Percentiles rank a stretch among this genome's conserved stretches.
Conservation (phyloP, 2,113 vertebrate species). For the Hippoglossus stenolepis region DNA sequence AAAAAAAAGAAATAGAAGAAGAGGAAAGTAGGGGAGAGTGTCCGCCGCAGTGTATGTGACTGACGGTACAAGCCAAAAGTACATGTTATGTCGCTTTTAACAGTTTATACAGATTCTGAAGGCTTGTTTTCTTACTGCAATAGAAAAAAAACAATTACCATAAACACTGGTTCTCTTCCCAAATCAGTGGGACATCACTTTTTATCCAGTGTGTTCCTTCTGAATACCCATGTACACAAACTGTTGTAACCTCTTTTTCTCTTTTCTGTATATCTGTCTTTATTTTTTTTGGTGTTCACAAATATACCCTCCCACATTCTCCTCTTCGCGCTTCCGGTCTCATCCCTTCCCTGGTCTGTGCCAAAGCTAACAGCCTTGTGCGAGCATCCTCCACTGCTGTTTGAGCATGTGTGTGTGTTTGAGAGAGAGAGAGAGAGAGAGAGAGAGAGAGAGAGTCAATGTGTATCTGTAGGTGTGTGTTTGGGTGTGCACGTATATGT, state of each 20-base stretch:
- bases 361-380: conserved; percentile 65
- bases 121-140: conserved; percentile 35
- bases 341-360: conserved; percentile 42
- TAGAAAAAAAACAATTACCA: conserved; percentile 20
- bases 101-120: background rate
- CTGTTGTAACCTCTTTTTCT: conserved; percentile 49
- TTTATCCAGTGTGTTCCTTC: conserved; percentile 13
- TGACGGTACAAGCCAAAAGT: conserved; percentile 31
- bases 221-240: conserved; percentile 21
- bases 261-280: conserved; percentile 37
- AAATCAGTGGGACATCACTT: conserved; percentile 14
- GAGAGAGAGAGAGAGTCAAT: background rate
- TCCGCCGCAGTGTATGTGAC: background rate
- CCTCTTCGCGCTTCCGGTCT: conserved; percentile 44
- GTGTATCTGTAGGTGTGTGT: conserved; percentile 50
- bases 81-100: conserved; percentile 24
- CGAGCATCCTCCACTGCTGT: conserved; percentile 29
- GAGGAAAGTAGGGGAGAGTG: conserved; percentile 25
- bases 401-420: conserved; percentile 28
- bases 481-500: background rate
- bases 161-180: conserved; percentile 4
- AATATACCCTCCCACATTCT: conserved; percentile 57
- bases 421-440: background rate
- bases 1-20: conserved; percentile 30
- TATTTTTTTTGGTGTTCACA: conserved; percentile 45